Percentiles rank a stretch among this genome's conserved stretches.
These are phyloP conservation scores for Grallaria varia DNA, from an alignment of 2,113 vertebrate genomes.

Conservation along the genomic window DNA sequence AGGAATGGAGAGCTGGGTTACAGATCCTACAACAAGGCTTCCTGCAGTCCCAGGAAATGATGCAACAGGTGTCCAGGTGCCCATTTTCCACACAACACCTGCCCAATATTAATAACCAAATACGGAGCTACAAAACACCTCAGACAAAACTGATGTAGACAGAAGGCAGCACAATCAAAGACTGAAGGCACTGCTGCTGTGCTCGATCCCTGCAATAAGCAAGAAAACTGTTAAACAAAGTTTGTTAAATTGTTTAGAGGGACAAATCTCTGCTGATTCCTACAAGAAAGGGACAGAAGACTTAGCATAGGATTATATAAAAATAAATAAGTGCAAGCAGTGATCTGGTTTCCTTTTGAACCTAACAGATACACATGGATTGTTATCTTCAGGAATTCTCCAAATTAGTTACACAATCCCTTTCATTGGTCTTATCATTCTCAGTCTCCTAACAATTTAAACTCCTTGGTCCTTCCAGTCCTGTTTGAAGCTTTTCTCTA, in stretches of 20 bases:
- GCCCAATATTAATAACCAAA: background rate
- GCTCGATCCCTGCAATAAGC: background rate
- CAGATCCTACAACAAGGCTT: background rate
- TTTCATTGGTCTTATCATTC: background rate
- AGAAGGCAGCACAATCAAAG: background rate
- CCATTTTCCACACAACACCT: background rate
- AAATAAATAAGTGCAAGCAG: conserved; percentile 31
- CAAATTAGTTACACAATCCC: conserved; percentile 30
- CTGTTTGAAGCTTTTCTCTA: background rate
- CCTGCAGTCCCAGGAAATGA: background rate
- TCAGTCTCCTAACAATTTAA: background rate
- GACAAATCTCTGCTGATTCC: background rate
- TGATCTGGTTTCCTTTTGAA: conserved; percentile 49
- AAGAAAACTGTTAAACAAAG: background rate
- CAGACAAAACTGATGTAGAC: background rate
- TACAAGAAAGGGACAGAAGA: conserved; percentile 11
- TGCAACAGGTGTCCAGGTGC: background rate
- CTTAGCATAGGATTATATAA: conserved; percentile 31
- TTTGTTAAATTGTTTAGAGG: background rate
- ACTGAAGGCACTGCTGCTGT: background rate
- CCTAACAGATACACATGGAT: background rate
- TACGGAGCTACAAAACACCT: background rate
- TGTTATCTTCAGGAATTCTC: conserved; percentile 49
- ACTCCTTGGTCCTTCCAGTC: background rate
- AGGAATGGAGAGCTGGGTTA: background rate